These are phyloP conservation scores for Drosophila bifasciata DNA, from an alignment of 1,140 invertebrate genomes.

Conservation along the genomic window DNA sequence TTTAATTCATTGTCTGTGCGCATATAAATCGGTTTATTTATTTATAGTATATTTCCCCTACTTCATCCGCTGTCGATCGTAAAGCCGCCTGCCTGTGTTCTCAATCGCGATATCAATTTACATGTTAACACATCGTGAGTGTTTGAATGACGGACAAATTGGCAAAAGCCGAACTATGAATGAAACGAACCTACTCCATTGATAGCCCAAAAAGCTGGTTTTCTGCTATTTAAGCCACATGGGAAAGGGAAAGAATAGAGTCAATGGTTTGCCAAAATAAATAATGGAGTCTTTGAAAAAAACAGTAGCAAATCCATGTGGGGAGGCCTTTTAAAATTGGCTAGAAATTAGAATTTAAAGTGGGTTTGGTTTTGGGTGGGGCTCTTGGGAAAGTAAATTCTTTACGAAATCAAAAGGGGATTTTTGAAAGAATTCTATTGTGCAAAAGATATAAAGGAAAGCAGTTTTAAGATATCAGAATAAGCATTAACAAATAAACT, in stretches of 20 bases:
- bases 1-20: slow-evolving; percentile 38
- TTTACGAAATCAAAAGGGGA: neutral
- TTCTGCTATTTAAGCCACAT: slow-evolving; percentile 11
- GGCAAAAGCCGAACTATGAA: slow-evolving; percentile 37
- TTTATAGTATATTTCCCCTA: slow-evolving; percentile 16
- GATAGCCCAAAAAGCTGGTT: slow-evolving; percentile 12
- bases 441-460: no score
- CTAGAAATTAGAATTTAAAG: neutral
- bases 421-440: neutral
- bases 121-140: slow-evolving; percentile 70
- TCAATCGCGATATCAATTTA: slow-evolving; percentile 67
- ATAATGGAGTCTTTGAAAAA: neutral
- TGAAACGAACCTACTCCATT: slow-evolving; percentile 28
- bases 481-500: no score
- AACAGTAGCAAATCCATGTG: slow-evolving; percentile 29
- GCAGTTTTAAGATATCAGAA: no score
- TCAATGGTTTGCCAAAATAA: slow-evolving; percentile 3
- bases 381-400: slow-evolving; percentile 4
- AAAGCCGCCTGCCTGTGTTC: slow-evolving; percentile 21
- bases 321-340: neutral
- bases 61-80: slow-evolving; percentile 33
- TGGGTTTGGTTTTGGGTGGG: neutral
- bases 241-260: slow-evolving; percentile 19
- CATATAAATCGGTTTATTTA: slow-evolving; percentile 50
- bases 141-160: slow-evolving; percentile 62